phyloP scores from a whole-genome alignment of 1,140 invertebrate species.

The Argopecten irradians region DNA sequence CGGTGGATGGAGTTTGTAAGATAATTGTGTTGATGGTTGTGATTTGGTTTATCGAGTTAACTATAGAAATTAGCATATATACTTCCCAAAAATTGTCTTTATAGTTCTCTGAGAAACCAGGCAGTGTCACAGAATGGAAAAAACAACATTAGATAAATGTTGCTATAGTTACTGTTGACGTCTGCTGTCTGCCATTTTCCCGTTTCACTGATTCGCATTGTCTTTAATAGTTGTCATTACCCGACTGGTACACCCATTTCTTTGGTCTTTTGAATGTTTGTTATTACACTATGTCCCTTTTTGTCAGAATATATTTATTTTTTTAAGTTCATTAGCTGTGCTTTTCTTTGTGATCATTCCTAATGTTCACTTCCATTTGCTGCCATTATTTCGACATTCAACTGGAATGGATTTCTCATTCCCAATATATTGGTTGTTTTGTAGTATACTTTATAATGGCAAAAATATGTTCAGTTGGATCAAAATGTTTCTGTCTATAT shows the following conservation, averaged over 20 bases:
- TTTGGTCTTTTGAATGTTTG: background rate
- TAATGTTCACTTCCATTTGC: too few relatives aligned
- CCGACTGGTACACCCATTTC: background rate
- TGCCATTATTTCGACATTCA: too few relatives aligned
- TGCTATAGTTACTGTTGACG: background rate
- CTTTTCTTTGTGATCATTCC: background rate
- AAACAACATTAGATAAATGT: background rate
- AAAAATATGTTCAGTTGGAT: background rate
- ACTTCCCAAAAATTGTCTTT: background rate
- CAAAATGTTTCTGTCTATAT: too few relatives aligned
- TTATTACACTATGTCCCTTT: background rate
- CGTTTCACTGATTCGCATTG: background rate
- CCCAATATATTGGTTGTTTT: background rate
- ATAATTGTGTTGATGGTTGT: constrained; percentile 1
- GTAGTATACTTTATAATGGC: too few relatives aligned
- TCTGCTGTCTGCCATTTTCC: background rate
- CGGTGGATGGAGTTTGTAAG: background rate
- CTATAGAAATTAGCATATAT: background rate
- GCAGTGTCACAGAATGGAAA: background rate
- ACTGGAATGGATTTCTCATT: too few relatives aligned
- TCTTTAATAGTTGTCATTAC: background rate
- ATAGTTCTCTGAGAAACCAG: background rate
- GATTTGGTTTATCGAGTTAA: background rate
- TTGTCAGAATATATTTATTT: background rate
- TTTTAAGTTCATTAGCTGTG: background rate